Conservation (phyloP, 2,888 invertebrate species). For the Lasius platythorax region DNA sequence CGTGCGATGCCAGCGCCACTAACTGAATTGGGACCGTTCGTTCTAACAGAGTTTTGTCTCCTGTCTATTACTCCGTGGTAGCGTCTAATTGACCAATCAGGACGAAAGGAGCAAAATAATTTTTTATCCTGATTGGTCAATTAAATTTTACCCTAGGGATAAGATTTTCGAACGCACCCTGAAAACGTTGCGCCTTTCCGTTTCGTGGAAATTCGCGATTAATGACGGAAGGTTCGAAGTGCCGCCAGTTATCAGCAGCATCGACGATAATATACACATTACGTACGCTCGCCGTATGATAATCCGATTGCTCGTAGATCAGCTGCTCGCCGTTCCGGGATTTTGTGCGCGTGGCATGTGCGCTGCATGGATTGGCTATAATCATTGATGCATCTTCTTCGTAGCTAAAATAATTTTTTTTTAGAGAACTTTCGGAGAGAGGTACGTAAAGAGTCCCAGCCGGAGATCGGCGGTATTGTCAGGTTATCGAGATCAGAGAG, state of each 20-base stretch:
- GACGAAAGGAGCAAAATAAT: not conserved
- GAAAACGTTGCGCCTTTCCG: not conserved
- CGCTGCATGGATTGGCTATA: conserved; percentile 75
- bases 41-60: too few relatives aligned
- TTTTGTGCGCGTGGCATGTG: conserved; percentile 69
- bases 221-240: not conserved
- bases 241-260: conserved; percentile 16
- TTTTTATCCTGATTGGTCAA: not conserved
- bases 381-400: conserved; percentile 65
- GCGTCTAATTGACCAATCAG: not conserved
- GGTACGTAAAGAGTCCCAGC: conserved; percentile 61
- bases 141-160: not conserved
- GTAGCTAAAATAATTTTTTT: conserved; percentile 67
- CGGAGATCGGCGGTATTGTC: not conserved
- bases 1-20: too few relatives aligned
- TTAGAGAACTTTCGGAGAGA: conserved; percentile 70
- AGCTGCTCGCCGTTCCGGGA: conserved; percentile 30
- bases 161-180: not conserved
- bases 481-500: not conserved
- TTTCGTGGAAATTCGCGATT: not conserved
- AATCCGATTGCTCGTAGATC: not conserved
- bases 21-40: too few relatives aligned
- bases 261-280: not conserved
- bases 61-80: too few relatives aligned
- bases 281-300: not conserved